Evolutionary conservation across 35 echinoderm and acorn worm species (phyloP).

Genomic region (Apostichopus californicus): DNA sequence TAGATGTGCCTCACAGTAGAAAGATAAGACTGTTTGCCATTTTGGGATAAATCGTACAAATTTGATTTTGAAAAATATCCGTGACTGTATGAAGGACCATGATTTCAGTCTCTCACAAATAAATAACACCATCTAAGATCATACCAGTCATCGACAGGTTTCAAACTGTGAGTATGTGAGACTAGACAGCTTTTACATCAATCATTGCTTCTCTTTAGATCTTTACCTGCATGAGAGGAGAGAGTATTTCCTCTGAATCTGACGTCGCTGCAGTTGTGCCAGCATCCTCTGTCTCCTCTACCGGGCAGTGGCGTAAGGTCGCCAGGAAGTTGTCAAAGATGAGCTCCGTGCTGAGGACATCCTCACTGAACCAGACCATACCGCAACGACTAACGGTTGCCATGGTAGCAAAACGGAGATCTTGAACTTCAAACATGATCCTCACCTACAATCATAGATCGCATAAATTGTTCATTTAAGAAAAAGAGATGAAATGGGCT

Average conservation of each 20-base stretch:
- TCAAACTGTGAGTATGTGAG: no score
- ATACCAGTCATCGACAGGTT: no score
- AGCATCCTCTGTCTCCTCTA: constrained; percentile 88
- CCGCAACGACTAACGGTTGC: constrained; percentile 99
- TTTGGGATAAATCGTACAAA: no score
- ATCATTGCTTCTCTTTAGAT: no score
- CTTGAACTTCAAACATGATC: constrained; percentile 99
- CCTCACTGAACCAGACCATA: constrained; percentile 99
- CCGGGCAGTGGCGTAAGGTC: constrained; percentile 69
- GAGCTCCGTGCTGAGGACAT: constrained; percentile 94
- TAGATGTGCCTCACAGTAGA: no score
- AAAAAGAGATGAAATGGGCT: background rate
- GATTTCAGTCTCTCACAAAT: no score
- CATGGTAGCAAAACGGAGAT: constrained; percentile 92
- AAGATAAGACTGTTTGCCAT: no score
- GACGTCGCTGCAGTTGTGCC: constrained; percentile 6
- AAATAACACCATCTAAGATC: no score
- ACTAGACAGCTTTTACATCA: no score
- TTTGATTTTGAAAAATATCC: no score
- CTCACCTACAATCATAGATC: constrained; percentile 65
- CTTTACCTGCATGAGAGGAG: constrained; percentile 93
- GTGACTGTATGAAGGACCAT: no score
- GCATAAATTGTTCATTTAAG: no score
- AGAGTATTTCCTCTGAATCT: constrained; percentile 80
- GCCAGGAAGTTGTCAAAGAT: constrained; percentile 98